Base-by-base conservation (phyloP, 2,113 vertebrate genomes). In the Hippocampus mohnikei region DNA sequence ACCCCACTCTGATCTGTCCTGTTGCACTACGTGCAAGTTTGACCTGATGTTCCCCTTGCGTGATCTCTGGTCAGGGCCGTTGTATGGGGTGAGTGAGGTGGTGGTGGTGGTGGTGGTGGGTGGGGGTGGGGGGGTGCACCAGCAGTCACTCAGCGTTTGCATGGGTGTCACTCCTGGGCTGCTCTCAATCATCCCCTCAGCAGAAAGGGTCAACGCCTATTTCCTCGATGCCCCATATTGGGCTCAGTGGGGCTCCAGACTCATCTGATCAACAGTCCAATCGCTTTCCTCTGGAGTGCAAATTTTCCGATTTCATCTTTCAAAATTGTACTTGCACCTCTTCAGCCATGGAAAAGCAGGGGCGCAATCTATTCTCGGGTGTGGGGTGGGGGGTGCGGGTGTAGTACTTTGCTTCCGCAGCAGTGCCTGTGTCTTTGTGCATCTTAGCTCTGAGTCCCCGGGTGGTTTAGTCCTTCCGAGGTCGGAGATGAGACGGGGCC, bases 141-240 rank as follows among this genome's bases (percentile, higher is more conserved):
- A 70, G 73, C 76, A 80, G 83, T 80, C 81, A 72, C 59, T 61
- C 71, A 53, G 73, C 44, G 76, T 90, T 88, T 87, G 75, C 73
- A 78, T 73, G 71, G 73, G 77, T 85, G 88, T 85, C 88, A 85
- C 79, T 80, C 82, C 78, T 29, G 77, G 79, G 82, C 87, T 85
- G 81, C 84, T 87, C 88, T 91, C 85, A 91, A 90, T 92, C 90
- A 89, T 84, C 76, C 84, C 85, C 73, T 60, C 81, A 52, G 75
- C 27, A 9, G 69, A 76, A 77, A 81, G 25, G 76, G 80, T 88
- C 82, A 87, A 75, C 76, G 70, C 78, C 81, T 87, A 84, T 87
- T 85, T 90, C 72, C 79, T 73, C 78, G 50, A 81, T 83, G 62
- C 58, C 55, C 86, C 76, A 85, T 84, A 89, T 89, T 79, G n/a